Conservation (phyloP, 2,888 invertebrate genomes). For the Clunio marinus region DNA sequence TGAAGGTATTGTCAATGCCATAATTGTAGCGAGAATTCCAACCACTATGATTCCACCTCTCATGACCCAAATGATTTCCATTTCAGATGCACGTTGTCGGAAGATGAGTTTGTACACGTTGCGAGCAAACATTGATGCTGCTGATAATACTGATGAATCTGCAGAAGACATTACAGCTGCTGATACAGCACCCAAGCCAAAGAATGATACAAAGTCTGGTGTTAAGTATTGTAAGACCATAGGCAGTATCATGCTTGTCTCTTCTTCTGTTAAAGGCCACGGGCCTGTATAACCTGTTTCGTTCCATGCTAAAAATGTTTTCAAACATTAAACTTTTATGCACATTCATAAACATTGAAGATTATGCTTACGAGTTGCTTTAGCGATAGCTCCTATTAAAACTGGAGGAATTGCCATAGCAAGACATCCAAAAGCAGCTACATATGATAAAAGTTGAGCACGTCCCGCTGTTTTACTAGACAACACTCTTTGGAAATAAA, state of each 20-base stretch:
- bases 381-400: constrained; percentile 94
- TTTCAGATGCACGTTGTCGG: constrained; percentile 92
- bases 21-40: constrained; percentile 84
- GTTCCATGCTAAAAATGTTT: constrained; percentile 83
- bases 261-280: constrained; percentile 66
- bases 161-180: constrained; percentile 99
- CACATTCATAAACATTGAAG: neutral
- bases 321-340: neutral
- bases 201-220: constrained; percentile 92
- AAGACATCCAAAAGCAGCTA: constrained; percentile 92
- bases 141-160: constrained; percentile 96
- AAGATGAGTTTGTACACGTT: constrained; percentile 98
- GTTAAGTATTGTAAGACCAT: constrained; percentile 96
- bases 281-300: constrained; percentile 79
- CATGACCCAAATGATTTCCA: constrained; percentile 98
- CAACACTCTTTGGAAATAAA: constrained; percentile 96
- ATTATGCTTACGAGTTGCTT: constrained; percentile 71
- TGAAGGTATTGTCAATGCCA: constrained; percentile 96
- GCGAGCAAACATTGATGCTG: constrained; percentile 98
- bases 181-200: constrained; percentile 96
- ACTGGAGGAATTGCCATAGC: constrained; percentile 97
- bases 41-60: constrained; percentile 85
- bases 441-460: constrained; percentile 91
- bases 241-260: constrained; percentile 93
- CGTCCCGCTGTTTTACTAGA: constrained; percentile 92